phyloP scores from a whole-genome alignment of 2,113 vertebrate genomes.

The Misgurnus mizolepis region DNA sequence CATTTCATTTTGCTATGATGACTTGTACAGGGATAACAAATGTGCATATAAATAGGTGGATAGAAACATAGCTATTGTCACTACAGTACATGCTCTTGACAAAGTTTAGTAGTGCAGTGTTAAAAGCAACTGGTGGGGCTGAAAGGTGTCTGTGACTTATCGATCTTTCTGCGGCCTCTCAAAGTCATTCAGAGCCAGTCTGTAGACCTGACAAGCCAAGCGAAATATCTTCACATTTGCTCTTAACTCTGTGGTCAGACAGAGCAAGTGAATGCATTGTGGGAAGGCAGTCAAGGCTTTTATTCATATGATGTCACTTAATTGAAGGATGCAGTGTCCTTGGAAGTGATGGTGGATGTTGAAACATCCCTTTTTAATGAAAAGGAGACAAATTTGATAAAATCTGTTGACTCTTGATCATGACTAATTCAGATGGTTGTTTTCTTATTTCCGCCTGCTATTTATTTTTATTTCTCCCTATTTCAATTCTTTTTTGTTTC shows the following conservation, averaged over 20 bases:
- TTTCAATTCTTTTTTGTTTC: too few relatives aligned
- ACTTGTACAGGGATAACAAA: too few relatives aligned
- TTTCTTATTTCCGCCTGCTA: neutral
- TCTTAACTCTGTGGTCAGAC: conserved; percentile 59
- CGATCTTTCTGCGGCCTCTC: conserved; percentile 54
- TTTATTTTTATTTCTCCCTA: neutral
- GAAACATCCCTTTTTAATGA: neutral
- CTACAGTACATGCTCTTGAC: too few relatives aligned
- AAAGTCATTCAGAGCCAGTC: conserved; percentile 61
- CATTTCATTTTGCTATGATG: too few relatives aligned
- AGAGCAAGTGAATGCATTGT: conserved; percentile 21
- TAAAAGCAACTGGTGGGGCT: conserved; percentile 42
- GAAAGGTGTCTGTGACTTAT: conserved; percentile 63
- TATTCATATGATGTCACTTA: conserved; percentile 34
- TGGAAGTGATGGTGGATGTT: neutral
- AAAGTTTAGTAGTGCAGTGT: neutral
- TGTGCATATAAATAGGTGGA: too few relatives aligned
- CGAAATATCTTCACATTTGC: conserved; percentile 59
- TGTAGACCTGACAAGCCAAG: conserved; percentile 51
- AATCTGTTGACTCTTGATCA: neutral
- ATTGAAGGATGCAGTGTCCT: neutral
- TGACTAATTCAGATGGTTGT: neutral
- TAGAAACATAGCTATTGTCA: too few relatives aligned
- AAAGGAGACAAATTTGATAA: too few relatives aligned
- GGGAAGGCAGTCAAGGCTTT: conserved; percentile 25